These are phyloP conservation scores for Platorchestia sp. DNA, from an alignment of 1,140 invertebrate genomes.

Conservation along the genomic window DNA sequence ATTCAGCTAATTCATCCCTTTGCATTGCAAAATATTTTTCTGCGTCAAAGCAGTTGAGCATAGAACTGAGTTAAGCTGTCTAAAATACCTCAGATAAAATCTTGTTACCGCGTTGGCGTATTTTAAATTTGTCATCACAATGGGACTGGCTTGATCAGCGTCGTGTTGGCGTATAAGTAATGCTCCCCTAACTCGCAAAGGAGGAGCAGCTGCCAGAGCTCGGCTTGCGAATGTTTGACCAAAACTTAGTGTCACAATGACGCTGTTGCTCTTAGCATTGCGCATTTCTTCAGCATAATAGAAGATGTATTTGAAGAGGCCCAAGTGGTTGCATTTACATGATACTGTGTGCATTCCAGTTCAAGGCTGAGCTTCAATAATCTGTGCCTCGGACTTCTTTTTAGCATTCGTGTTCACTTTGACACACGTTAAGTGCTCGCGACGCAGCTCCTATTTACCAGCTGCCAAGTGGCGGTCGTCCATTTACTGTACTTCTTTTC, in stretches of 20 bases:
- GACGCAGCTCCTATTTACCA: background rate
- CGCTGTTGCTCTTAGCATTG: background rate
- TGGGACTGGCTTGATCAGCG: background rate
- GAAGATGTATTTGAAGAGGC: background rate
- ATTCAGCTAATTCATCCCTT: too few species aligned
- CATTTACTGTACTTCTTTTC: background rate
- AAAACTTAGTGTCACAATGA: background rate
- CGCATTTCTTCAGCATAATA: background rate
- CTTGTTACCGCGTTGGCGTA: too few species aligned
- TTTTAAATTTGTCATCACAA: background rate
- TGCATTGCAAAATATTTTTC: too few species aligned
- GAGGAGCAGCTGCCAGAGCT: background rate
- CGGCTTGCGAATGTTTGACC: background rate
- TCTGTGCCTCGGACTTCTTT: background rate
- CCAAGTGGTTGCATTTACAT: background rate
- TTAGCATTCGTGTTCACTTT: background rate
- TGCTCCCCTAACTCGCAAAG: background rate
- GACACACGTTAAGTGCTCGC: background rate
- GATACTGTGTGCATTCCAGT: background rate
- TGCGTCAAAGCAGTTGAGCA: too few species aligned
- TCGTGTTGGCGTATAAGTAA: background rate
- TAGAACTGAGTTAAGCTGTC: too few species aligned
- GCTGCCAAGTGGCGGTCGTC: background rate
- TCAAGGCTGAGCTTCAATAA: conserved; percentile 7
- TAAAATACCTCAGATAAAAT: too few species aligned